phyloP scores from a whole-genome alignment of 2,888 invertebrate species.

The Leptopilina syphax region DNA sequence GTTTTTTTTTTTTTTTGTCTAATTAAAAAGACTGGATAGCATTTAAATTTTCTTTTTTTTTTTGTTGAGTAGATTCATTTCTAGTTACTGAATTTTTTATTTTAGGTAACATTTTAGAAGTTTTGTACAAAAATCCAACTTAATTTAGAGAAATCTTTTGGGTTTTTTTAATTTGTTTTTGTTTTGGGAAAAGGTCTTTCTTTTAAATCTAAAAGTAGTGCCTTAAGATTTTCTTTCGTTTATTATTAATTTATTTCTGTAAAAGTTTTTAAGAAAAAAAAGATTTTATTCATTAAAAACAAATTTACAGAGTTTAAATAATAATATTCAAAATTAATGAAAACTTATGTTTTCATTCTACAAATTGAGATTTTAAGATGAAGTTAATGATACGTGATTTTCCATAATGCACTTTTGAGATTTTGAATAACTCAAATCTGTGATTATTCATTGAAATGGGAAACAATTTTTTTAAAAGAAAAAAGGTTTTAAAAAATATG shows the following conservation, averaged over 20 bases:
- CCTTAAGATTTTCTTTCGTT: neutral
- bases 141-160: neutral
- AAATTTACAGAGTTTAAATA: neutral
- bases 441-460: neutral
- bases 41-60: neutral
- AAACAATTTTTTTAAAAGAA: neutral
- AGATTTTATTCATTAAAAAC: neutral
- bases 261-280: neutral
- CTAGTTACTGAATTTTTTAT: neutral
- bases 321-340: neutral
- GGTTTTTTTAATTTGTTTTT: neutral
- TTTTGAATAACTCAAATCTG: neutral
- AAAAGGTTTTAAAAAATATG: neutral
- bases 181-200: neutral
- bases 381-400: neutral
- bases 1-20: neutral
- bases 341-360: too few relatives aligned
- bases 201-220: slow-evolving; percentile 3
- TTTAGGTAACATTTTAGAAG: neutral
- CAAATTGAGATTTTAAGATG: neutral
- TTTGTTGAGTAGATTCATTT: neutral
- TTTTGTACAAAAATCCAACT: neutral
- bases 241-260: neutral
- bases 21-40: slow-evolving; percentile 33
- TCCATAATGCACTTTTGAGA: neutral